Base-by-base conservation (phyloP, 2,797 vertebrate species). In the Hipposideros larvatus region DNA sequence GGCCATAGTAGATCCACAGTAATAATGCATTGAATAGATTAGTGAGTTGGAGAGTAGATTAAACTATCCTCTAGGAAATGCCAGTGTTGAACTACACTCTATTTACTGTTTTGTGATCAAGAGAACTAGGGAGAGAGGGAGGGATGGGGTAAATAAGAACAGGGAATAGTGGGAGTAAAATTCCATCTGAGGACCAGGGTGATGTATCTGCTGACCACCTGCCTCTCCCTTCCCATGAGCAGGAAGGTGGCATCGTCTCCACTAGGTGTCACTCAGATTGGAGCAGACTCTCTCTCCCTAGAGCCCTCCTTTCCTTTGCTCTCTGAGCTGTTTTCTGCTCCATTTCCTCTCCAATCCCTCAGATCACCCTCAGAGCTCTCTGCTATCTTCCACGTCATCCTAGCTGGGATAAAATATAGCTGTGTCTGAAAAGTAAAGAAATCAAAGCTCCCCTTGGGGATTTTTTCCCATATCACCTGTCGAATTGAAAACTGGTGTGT, bases 381-480 rank as follows among this genome's bases (percentile, higher is more conserved):
- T 1, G 26, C 95, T 98, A 94, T 96, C 98, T 97, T 96, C 92
- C 96, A 93, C 93, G 21, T 98, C 98, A 96, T 98, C 96, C 86
- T 0, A 0, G 77, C 97, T 90, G 88, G 91, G 96, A 98, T 98
- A 97, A 98, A 98, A 98, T 97, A 97, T 78, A 97, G 97, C 97
- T 66, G 93, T 92, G 74, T 93, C 96, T 86, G 79, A 84, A 75
- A 96, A 97, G 96, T 95, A 74, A 95, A 22, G 86, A 95, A 98
- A 97, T 97, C 53, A 78, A 97, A 22, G 92, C 96, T 98, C 89
- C 98, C 98, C 98, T 98, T 51, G 4, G 98, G 98, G 97, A 96
- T 57, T 84, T 89, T 98, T 96, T 94, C 94, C 97, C 66, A 26
- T 95, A 97, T 98, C 98, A 98, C 98, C 98, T 98, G 98, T 98